Conservation (phyloP, 2,113 vertebrate species). For the Tylochromis polylepis region DNA sequence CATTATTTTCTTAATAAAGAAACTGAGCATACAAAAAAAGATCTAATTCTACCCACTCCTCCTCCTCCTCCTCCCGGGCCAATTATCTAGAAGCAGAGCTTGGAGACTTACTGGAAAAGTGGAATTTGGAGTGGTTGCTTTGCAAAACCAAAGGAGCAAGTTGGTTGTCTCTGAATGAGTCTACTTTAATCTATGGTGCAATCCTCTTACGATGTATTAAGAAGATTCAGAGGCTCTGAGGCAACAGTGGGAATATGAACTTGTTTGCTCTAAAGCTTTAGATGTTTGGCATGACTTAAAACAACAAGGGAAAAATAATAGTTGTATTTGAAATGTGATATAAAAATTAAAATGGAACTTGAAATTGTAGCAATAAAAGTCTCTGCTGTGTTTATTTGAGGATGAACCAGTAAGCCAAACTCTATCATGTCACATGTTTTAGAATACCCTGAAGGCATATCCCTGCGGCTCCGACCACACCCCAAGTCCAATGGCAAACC, state of each 20-base stretch:
- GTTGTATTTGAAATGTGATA: neutral
- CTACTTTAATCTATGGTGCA: conserved; percentile 40
- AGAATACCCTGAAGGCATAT: conserved; percentile 93
- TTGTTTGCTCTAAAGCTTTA: neutral
- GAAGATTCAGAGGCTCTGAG: conserved; percentile 29
- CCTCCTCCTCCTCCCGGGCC: conserved; percentile 5
- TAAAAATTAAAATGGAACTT: neutral
- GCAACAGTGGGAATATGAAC: neutral
- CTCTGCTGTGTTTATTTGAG: neutral
- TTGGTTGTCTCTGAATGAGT: neutral
- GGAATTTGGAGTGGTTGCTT: conserved; percentile 18
- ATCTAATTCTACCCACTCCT: neutral
- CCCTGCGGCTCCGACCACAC: conserved; percentile 97
- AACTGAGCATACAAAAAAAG: neutral
- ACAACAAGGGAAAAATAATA: neutral
- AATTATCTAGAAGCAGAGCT: conserved; percentile 34
- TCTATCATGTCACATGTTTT: neutral
- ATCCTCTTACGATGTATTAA: conserved; percentile 41
- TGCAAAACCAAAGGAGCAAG: conserved; percentile 7
- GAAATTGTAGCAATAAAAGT: neutral
- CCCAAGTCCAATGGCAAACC: conserved; percentile 94
- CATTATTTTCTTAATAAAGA: conserved; percentile 15
- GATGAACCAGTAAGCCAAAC: neutral
- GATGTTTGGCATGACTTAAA: neutral
- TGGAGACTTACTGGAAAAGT: conserved; percentile 5